Conservation (phyloP, 1,140 invertebrate genomes). For the Drosophila pachea region DNA sequence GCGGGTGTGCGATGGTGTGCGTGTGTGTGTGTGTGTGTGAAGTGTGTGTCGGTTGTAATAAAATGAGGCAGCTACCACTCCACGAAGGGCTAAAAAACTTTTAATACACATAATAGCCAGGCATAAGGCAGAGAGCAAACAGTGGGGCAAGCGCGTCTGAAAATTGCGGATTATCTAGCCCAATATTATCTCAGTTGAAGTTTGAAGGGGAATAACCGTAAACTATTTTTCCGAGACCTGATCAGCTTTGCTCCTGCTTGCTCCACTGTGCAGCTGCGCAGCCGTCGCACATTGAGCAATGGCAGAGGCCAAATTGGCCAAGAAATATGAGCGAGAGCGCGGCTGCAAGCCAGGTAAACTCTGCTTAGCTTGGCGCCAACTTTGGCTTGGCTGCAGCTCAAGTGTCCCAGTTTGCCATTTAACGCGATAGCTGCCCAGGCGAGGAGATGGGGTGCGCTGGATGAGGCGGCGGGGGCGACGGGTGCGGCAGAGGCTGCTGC, state of each 20-base stretch:
- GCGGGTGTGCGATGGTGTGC: constrained; percentile 15
- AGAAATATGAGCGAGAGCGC: constrained; percentile 60
- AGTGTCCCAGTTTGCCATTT: constrained; percentile 77
- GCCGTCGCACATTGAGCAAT: constrained; percentile 40
- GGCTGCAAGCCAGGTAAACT: constrained; percentile 27
- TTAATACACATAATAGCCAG: constrained; percentile 75
- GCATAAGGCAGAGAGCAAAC: constrained; percentile 47
- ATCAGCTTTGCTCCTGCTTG: background rate
- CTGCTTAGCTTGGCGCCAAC: constrained; percentile 47
- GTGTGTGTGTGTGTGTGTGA: constrained; percentile 36
- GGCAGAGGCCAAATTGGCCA: constrained; percentile 43
- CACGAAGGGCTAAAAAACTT: constrained; percentile 65
- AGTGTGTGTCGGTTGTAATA: constrained; percentile 62
- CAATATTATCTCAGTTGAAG: too few species aligned
- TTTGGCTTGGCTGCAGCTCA: constrained; percentile 72
- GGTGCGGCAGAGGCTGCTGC: background rate
- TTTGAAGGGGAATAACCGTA: background rate
- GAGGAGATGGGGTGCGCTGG: background rate
- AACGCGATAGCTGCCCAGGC: constrained; percentile 35
- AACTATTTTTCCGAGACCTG: background rate
- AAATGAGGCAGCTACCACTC: constrained; percentile 61
- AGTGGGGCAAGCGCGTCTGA: background rate
- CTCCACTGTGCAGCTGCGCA: constrained; percentile 6
- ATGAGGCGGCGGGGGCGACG: background rate
- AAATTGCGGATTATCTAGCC: background rate